Base-by-base conservation (phyloP, 1,140 invertebrate species). In the Calephelis virginiensis region DNA sequence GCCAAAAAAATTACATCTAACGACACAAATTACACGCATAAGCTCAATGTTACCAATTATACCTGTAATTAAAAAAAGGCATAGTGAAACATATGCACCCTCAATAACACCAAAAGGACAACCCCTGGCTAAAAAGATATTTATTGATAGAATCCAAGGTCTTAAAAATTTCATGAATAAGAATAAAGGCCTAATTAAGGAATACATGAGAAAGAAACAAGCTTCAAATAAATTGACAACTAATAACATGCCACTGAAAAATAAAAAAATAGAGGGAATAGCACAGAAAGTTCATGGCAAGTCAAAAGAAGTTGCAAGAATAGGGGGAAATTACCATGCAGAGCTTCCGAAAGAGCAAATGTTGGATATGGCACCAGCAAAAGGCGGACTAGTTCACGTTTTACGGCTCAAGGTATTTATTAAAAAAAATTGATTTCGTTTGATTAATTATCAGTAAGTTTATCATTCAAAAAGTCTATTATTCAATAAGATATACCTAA, bases 291-390 rank as follows among this genome's bases (percentile, higher is more conserved):
- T 53, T n/a, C 11, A n/a, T 47, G 40, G 38, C 2, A 8, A 37
- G 49, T 4, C 53, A 38, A 49, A 38, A 46, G 49, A 63, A 5
- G 7, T 53, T 13, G 8, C n/a, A 50, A 37, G 38, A 14, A 11
- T 8, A 10, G 61, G 40, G 49, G 46, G 13, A n/a, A 60, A 14
- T 7, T 59, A 50, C 10, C 60, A 63, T 13, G 60, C 37, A 14
- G 5, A 53, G 46, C 12, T 70, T 46, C 70, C 68, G 10, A 40
- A 37, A 37, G 67, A 68, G 0, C 56, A 64, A 8, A 47, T 68
- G n/a, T 60, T 78, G 45, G 76, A 78, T 59, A 74, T 78, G 71
- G 68, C 73, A 12, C 75, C 73, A 2, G 75, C 75, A 0, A 71
- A 48, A n/a, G 74, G 77, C 7, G 68, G 64, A n/a, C 63, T 64